Evolutionary conservation across 2,888 invertebrate genomes (phyloP), one percentile per base, ranked within the genome.

Genomic region (Phragmatobia fuliginosa): DNA sequence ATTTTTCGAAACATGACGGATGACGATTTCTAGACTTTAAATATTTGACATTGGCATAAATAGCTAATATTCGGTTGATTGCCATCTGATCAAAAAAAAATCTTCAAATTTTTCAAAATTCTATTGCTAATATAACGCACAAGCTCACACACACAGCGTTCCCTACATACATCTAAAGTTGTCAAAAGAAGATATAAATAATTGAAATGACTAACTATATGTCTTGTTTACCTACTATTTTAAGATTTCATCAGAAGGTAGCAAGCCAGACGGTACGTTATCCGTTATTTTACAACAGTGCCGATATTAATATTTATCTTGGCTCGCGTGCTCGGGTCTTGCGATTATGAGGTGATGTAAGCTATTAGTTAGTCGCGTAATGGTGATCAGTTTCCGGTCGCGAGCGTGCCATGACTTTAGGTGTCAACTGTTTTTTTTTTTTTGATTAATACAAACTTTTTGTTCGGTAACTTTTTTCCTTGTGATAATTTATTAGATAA

Each of bases 241-340:
- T 31, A 68, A 61, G 64, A 68, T 67, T 71, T 38, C 63, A 64
- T 70, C 61, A 69, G 58, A 67, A 38, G 49, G 36, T 45, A 32
- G 56, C 56, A 45, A 21, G 58, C 56, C 64, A 52, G 36, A 52
- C 56, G 5, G 49, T 36, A 38, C 28, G 25, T 52, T 32, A 56
- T 41, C 33, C 31, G 18, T 52, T 64, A 60, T 66, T 41, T 38
- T 28, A 49, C 31, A 33, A 58, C 21, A n/a, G 49, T 25, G 31
- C 2, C 21, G 45, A 45, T 45, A 21, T 45, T 32, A 41, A 64
- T 21, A 66, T 56, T 66, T 66, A 70, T 70, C 56, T n/a, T 25
- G 32, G 41, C 14, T n/a, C 62, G 41, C 56, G 66, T 66, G 58
- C 56, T 52, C 61, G 31, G 7, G n/a, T 21, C 36, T 31, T 56